Conservation (phyloP, 1,140 invertebrate species). For the Drosophila nigrodunni region DNA sequence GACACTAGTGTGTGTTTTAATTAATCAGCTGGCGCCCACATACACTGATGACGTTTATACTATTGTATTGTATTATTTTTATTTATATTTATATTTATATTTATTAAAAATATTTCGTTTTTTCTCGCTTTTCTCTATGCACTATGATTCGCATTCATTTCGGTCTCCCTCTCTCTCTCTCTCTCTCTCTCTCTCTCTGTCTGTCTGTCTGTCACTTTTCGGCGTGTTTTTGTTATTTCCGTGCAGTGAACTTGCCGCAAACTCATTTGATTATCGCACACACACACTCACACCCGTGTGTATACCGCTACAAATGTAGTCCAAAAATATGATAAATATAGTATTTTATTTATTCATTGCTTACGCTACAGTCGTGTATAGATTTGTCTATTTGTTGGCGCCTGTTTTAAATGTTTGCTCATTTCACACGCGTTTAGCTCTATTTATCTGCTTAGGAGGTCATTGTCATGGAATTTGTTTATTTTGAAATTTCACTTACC, state of each 20-base stretch:
- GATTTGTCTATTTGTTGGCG: conserved; percentile 10
- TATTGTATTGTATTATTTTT: conserved; percentile 38
- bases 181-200: neutral
- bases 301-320: conserved; percentile 3
- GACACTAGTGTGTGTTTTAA: conserved; percentile 34
- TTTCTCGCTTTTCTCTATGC: conserved; percentile 41
- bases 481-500: conserved; percentile 25
- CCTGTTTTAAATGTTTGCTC: conserved; percentile 67
- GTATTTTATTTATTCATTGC: conserved; percentile 49
- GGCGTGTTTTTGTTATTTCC: conserved; percentile 64
- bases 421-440: conserved; percentile 50
- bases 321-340: conserved; percentile 20
- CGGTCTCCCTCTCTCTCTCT: neutral
- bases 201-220: conserved; percentile 4
- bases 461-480: conserved; percentile 72
- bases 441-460: conserved; percentile 73
- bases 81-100: conserved; percentile 27
- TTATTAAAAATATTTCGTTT: conserved; percentile 51
- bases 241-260: conserved; percentile 74
- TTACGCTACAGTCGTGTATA: conserved; percentile 16
- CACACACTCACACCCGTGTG: conserved; percentile 15
- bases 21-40: conserved; percentile 60
- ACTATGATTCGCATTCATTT: conserved; percentile 20
- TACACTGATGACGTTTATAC: conserved; percentile 65
- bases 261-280: conserved; percentile 73